phyloP scores from a whole-genome alignment of 92 coral and sea anemone species.

The Pocillopora grandis region DNA sequence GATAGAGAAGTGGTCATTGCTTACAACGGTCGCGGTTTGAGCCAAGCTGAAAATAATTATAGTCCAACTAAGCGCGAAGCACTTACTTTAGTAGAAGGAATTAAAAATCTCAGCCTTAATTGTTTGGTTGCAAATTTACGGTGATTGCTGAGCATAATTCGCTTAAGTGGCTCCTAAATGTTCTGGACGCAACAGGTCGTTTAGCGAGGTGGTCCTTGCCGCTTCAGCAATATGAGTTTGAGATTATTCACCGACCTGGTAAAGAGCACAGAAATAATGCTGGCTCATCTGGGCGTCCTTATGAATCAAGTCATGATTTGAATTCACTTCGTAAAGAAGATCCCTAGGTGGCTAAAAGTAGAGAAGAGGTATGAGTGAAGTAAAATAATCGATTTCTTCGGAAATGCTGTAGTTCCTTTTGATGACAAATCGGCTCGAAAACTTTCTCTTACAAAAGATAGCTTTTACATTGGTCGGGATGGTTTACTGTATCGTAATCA shows the following conservation, averaged over 20 bases:
- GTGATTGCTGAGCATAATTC: conserved; percentile 43
- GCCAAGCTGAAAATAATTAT: conserved; percentile 34
- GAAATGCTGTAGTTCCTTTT: conserved; percentile 11
- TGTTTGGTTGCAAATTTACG: conserved; percentile 1
- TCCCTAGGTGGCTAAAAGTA: not conserved
- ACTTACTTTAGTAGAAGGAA: conserved; percentile 36
- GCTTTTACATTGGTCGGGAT: conserved; percentile 25
- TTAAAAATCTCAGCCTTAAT: not conserved
- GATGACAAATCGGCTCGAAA: conserved; percentile 12
- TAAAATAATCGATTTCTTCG: conserved; percentile 6
- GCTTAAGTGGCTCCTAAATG: conserved; percentile 33
- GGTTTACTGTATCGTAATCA: conserved; percentile 34
- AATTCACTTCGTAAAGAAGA: conserved; percentile 6
- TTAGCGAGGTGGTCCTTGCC: conserved; percentile 44
- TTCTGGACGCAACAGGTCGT: conserved; percentile 18
- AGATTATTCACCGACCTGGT: conserved; percentile 40
- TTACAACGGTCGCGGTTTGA: conserved; percentile 39
- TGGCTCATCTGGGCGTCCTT: conserved; percentile 37
- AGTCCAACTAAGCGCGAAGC: conserved; percentile 44
- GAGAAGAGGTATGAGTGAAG: not conserved
- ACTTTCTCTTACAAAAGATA: conserved; percentile 19
- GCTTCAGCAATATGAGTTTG: conserved; percentile 43
- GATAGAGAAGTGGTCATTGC: conserved; percentile 48
- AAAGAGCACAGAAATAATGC: conserved; percentile 49
- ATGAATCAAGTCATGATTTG: conserved; percentile 14